Evolutionary conservation across 2,888 invertebrate species (phyloP).

Genomic region (Metellina segmentata): DNA sequence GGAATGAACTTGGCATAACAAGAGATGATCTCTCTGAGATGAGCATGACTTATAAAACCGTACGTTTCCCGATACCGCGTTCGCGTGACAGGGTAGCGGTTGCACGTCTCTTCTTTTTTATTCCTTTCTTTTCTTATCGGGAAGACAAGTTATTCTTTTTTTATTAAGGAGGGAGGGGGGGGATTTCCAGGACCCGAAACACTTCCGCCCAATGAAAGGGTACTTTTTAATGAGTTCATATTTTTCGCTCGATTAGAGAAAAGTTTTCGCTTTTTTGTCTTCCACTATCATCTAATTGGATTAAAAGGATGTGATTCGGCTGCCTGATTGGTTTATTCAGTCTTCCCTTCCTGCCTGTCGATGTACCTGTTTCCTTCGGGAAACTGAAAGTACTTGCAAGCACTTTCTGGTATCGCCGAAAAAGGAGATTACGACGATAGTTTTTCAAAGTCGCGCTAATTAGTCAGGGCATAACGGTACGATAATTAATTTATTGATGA

Average conservation of each 20-base stretch:
- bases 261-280: conserved; percentile 54
- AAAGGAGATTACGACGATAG: not conserved
- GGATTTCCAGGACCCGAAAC: conserved; percentile 9
- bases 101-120: conserved; percentile 29
- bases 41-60: conserved; percentile 49
- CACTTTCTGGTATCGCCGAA: not conserved
- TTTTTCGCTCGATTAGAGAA: conserved; percentile 44
- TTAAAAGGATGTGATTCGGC: conserved; percentile 54
- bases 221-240: conserved; percentile 49
- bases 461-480: not conserved
- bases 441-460: not conserved
- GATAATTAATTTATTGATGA: not conserved
- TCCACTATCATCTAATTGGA: conserved; percentile 43
- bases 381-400: conserved; percentile 13
- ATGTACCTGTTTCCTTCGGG: not conserved
- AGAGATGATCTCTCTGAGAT: not conserved
- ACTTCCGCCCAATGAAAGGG: conserved; percentile 46
- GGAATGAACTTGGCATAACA: conserved; percentile 39
- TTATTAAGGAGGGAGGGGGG: not conserved
- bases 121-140: conserved; percentile 37
- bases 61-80: conserved; percentile 45
- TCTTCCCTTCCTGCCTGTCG: not conserved
- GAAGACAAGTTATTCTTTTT: conserved; percentile 3
- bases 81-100: conserved; percentile 70
- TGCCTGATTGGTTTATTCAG: conserved; percentile 48